Conservation (phyloP, 1,140 invertebrate genomes). For the Anastatus disparis region DNA sequence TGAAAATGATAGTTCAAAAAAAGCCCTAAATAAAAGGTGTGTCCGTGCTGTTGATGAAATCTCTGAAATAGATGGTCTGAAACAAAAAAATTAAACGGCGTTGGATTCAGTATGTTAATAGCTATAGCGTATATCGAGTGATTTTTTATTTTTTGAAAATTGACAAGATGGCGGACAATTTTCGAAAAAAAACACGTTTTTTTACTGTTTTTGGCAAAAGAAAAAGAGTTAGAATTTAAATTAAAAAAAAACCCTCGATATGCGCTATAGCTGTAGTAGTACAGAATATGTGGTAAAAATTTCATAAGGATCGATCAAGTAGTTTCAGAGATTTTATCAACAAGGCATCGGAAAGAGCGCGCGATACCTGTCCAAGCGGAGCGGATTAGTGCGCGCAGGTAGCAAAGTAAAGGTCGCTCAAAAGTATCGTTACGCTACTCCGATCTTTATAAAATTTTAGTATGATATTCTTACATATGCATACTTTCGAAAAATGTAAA, state of each 20-base stretch:
- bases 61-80: background rate
- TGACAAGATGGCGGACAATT: background rate
- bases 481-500: background rate
- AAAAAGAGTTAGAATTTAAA: background rate
- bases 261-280: background rate
- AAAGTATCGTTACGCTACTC: background rate
- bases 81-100: slow-evolving; percentile 8
- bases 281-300: slow-evolving; percentile 32
- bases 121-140: background rate
- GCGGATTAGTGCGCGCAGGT: slow-evolving; percentile 22
- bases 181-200: background rate
- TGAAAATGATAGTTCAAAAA: slow-evolving; percentile 3
- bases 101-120: slow-evolving; percentile 12
- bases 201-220: background rate
- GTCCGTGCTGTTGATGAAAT: slow-evolving; percentile 3
- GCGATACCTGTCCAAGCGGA: too few species aligned
- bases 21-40: background rate
- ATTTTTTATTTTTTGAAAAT: slow-evolving; percentile 10
- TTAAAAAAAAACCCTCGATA: slow-evolving; percentile 16
- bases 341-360: slow-evolving; percentile 24
- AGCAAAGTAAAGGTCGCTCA: background rate
- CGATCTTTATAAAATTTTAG: slow-evolving; percentile 8
- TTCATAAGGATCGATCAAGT: slow-evolving; percentile 29
- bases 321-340: slow-evolving; percentile 30
- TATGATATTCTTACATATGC: background rate